Conservation (phyloP, 2,888 invertebrate genomes). For the Himalopsyche kuldschensis region DNA sequence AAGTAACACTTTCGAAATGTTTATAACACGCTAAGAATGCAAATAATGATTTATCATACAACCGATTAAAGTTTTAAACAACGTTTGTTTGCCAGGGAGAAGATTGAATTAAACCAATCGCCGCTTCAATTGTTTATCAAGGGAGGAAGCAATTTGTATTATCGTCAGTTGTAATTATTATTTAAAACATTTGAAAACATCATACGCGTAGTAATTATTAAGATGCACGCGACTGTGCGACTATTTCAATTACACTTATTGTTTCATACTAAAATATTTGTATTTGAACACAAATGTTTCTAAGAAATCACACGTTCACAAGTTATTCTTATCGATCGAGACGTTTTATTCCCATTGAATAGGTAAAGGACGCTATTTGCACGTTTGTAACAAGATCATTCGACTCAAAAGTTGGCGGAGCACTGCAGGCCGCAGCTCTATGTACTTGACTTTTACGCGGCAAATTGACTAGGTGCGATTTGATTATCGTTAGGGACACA, state of each 20-base stretch:
- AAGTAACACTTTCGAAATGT: too few relatives aligned
- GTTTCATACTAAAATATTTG: neutral
- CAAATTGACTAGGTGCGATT: neutral
- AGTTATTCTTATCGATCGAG: neutral
- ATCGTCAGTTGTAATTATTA: neutral
- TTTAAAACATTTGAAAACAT: neutral
- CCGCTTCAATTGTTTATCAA: neutral
- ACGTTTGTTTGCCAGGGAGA: neutral
- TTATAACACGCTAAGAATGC: too few relatives aligned
- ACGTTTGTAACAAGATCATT: neutral
- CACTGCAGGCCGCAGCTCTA: neutral
- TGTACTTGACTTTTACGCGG: neutral
- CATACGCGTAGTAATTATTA: neutral
- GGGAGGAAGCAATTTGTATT: neutral
- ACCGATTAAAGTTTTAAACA: neutral
- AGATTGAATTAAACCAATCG: neutral
- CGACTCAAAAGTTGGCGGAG: neutral
- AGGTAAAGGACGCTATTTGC: neutral
- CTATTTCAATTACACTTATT: neutral
- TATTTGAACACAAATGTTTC: neutral
- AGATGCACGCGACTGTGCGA: neutral
- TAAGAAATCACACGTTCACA: neutral
- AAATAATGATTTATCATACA: too few relatives aligned
- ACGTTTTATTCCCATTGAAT: neutral
- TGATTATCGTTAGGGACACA: neutral